Evolutionary conservation across 2,888 invertebrate species (phyloP), one percentile per base, ranked within the genome.

Genomic region (Amphipoea lucens): DNA sequence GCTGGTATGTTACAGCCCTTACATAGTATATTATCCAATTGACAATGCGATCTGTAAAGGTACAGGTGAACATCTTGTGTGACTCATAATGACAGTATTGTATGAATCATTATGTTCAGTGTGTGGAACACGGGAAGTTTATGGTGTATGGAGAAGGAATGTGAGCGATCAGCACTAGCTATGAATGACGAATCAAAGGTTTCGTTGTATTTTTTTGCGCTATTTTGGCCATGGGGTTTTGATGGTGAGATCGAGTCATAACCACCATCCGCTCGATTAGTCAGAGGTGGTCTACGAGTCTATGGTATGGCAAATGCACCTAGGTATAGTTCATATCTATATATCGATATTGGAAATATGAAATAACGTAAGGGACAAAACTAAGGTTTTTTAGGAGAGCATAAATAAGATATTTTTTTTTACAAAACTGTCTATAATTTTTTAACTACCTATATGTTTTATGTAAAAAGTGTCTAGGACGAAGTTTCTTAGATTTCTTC

Each of bases 41-140:
- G 87, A 86, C 88, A 90, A 81, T 79, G 62, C 83, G 88, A 83
- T 85, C 83, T 86, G 70, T 75, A 78, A 82, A 86, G 84, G 82
- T 87, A 90, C 92, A 91, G 90, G 91, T 92, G 92, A 90, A 90
- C 76, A 89, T 89, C 83, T 88, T 83, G 76, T 84, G 70, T 93
- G 92, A 93, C 76, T 93, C 92, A 93, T 88, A 81, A 84, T 90
- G 86, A 67, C 82, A 86, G 79, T 76, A 80, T 79, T 88, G 78
- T 76, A 87, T 89, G 89, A 87, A 83, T 93, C 92, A 93, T 86
- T 74, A 81, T 91, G 91, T 91, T 90, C 90, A 90, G 84, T 78
- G 90, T 91, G 90, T 89, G 89, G 90, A 88, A 88, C 89, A 93
- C 91, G 92, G 92, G 92, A 92, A 93, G 89, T 90, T 85, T 84